These are phyloP conservation scores for Thysanoteuthis rhombus DNA, from an alignment of 2,888 invertebrate genomes.

Conservation along the genomic window DNA sequence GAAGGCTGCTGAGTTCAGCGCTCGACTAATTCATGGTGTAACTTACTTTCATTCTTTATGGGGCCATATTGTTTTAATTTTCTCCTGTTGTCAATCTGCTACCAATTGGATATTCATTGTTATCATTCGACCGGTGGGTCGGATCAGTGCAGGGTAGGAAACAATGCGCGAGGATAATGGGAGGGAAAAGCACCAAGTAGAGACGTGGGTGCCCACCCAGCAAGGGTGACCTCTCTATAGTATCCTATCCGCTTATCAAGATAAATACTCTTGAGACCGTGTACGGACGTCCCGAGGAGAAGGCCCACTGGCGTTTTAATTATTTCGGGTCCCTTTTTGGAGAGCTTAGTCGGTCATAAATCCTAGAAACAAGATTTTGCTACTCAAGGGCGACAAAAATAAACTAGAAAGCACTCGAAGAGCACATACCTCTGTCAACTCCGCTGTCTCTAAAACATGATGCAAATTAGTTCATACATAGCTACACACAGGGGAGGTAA, in stretches of 20 bases:
- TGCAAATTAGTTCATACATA: no score
- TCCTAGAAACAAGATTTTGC: background rate
- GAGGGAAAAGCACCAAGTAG: background rate
- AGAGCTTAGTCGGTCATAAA: background rate
- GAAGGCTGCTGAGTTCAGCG: no score
- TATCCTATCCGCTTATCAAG: background rate
- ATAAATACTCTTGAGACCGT: background rate
- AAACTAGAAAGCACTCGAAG: no score
- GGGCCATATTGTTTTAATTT: background rate
- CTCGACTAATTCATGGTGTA: no score
- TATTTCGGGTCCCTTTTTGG: background rate
- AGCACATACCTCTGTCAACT: no score
- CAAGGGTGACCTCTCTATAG: background rate
- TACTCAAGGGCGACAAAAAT: no score
- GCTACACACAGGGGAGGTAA: no score
- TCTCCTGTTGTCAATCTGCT: background rate
- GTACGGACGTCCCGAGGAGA: background rate
- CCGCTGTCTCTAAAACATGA: no score
- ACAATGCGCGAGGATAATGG: background rate
- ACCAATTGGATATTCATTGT: background rate
- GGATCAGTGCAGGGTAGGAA: background rate
- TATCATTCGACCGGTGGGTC: background rate
- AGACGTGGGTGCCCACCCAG: background rate
- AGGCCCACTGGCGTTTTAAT: background rate
- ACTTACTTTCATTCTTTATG: background rate